phyloP scores from a whole-genome alignment of 2,113 vertebrate genomes.

The Bostrychus sinensis region DNA sequence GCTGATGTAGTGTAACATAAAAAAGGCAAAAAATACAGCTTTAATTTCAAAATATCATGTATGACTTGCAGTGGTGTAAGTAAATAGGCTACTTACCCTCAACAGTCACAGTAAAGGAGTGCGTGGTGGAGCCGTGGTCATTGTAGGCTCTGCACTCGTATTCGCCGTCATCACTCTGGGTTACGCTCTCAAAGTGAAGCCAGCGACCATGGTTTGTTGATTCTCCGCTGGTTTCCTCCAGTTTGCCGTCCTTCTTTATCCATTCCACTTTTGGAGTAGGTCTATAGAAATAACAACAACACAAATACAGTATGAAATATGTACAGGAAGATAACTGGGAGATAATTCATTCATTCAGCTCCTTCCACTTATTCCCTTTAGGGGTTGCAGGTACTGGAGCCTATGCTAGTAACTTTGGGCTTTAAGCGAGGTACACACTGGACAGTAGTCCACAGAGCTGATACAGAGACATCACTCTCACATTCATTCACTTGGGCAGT shows the following conservation, averaged over 20 bases:
- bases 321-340: too few species aligned
- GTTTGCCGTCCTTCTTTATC: conserved; percentile 74
- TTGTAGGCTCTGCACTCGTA: conserved; percentile 85
- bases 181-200: conserved; percentile 74
- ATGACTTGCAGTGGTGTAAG: too few species aligned
- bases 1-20: too few species aligned
- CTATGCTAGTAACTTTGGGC: too few species aligned
- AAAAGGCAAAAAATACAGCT: background rate
- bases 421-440: too few species aligned
- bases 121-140: conserved; percentile 60
- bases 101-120: conserved; percentile 80
- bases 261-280: conserved; percentile 86
- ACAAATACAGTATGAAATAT: too few species aligned
- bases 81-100: conserved; percentile 76
- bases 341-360: too few species aligned
- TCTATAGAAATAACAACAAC: conserved; percentile 55
- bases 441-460: too few species aligned
- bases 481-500: too few species aligned
- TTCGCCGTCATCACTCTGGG: conserved; percentile 83
- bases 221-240: conserved; percentile 37
- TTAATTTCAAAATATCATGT: background rate
- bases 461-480: too few species aligned
- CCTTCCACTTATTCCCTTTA: too few species aligned
- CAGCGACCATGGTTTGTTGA: conserved; percentile 72
- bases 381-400: too few species aligned